phyloP scores from a whole-genome alignment of 2,797 vertebrate genomes.

The Champsocephalus gunnari region DNA sequence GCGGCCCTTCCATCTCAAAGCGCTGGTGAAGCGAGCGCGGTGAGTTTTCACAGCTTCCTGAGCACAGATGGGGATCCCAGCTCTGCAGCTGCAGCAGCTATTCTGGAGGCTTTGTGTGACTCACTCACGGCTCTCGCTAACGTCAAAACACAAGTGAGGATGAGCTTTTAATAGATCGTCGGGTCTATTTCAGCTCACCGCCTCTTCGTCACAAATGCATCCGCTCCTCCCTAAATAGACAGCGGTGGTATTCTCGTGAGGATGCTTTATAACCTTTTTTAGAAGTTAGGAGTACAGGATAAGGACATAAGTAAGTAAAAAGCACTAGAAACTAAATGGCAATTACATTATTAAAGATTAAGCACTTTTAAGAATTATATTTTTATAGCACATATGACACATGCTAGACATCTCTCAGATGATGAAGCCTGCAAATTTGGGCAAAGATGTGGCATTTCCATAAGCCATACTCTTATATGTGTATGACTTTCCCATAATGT shows the following conservation, averaged over 20 bases:
- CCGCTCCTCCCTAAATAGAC: slow-evolving; percentile 64
- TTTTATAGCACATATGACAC: not conserved
- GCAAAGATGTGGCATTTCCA: not conserved
- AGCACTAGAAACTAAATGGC: slow-evolving; percentile 9
- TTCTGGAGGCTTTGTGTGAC: slow-evolving; percentile 73
- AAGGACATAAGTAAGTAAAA: slow-evolving; percentile 10
- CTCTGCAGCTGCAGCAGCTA: slow-evolving; percentile 70
- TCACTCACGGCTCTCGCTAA: slow-evolving; percentile 70
- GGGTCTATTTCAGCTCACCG: slow-evolving; percentile 72
- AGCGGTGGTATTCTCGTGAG: slow-evolving; percentile 33
- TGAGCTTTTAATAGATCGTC: slow-evolving; percentile 72
- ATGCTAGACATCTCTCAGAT: not conserved
- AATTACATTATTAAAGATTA: slow-evolving; percentile 15
- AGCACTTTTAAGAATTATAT: not conserved
- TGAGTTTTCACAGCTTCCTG: slow-evolving; percentile 62
- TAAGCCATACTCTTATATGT: not conserved
- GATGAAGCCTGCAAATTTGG: not conserved
- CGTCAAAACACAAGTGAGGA: slow-evolving; percentile 70
- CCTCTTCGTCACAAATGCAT: slow-evolving; percentile 56
- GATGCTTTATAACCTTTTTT: slow-evolving; percentile 54
- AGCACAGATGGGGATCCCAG: slow-evolving; percentile 70
- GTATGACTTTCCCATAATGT: not conserved
- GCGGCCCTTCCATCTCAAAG: slow-evolving; percentile 28
- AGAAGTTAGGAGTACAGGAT: slow-evolving; percentile 12
- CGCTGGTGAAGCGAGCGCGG: slow-evolving; percentile 36